Percentiles rank a stretch among this genome's conserved stretches.
phyloP scores from a whole-genome alignment of 1,140 invertebrate species.

The Fopius arisanus region DNA sequence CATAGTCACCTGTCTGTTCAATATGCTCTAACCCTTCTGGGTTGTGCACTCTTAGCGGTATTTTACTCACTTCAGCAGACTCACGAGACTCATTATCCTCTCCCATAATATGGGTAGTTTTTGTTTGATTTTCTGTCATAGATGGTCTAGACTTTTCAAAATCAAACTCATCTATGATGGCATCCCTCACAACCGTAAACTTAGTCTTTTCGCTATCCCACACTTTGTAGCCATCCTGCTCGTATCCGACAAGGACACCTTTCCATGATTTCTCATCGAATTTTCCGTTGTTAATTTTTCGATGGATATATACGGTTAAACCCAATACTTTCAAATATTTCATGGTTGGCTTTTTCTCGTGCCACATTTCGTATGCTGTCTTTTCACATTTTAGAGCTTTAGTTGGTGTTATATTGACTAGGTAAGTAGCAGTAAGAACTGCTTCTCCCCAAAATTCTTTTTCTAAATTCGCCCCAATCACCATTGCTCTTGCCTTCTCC shows the following conservation, averaged over 20 bases:
- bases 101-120: conserved; percentile 52
- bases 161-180: conserved; percentile 52
- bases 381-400: conserved; percentile 47
- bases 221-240: conserved; percentile 59
- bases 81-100: conserved; percentile 9
- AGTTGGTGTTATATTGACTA: conserved; percentile 41
- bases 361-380: conserved; percentile 63
- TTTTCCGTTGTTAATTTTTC: conserved; percentile 50
- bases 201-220: conserved; percentile 49
- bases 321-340: conserved; percentile 63
- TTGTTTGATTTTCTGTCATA: conserved; percentile 44
- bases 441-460: conserved; percentile 57
- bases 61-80: conserved; percentile 35
- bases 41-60: conserved; percentile 31
- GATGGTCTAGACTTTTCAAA: too few species aligned
- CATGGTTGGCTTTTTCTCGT: conserved; percentile 59
- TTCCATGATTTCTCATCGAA: conserved; percentile 53
- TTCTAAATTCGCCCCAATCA: conserved; percentile 44
- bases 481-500: conserved; percentile 56
- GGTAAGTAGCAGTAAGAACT: conserved; percentile 45
- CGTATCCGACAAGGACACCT: conserved; percentile 56
- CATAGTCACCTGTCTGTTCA: background rate
- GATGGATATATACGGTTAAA: conserved; percentile 52
- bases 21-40: conserved; percentile 24
- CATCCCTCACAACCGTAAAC: conserved; percentile 52